phyloP scores from a whole-genome alignment of 2,113 vertebrate species.

The Okapia johnstoni region DNA sequence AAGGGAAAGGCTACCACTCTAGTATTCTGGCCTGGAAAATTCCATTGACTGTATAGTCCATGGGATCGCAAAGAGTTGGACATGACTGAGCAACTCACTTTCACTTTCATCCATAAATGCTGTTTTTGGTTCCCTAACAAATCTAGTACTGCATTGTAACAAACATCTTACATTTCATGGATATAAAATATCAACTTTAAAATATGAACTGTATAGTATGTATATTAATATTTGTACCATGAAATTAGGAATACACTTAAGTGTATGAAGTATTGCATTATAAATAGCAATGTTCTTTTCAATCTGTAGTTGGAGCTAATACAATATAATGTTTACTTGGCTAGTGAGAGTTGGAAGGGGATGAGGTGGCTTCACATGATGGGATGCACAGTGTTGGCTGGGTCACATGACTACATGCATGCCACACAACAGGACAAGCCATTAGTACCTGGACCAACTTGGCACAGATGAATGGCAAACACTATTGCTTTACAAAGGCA shows the following conservation, averaged over 20 bases:
- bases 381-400: neutral
- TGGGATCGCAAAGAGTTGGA: neutral
- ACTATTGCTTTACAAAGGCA: constrained; percentile 65
- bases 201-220: constrained; percentile 95
- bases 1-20: neutral
- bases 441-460: constrained; percentile 51
- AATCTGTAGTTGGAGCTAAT: constrained; percentile 78
- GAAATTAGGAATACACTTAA: constrained; percentile 93
- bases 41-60: neutral
- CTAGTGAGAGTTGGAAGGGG: constrained; percentile 58
- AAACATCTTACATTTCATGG: constrained; percentile 86
- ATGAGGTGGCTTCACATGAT: neutral
- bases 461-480: neutral
- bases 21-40: neutral
- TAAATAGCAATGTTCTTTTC: constrained; percentile 87
- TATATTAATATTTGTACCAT: constrained; percentile 93
- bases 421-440: constrained; percentile 27
- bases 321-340: constrained; percentile 72
- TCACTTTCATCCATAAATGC: constrained; percentile 74
- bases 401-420: constrained; percentile 32
- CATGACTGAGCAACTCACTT: neutral
- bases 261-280: constrained; percentile 89
- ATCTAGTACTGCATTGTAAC: constrained; percentile 83
- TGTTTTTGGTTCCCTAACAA: constrained; percentile 79
- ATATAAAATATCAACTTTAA: constrained; percentile 96